These are phyloP conservation scores for Dryomyza anilis DNA, from an alignment of 2,888 invertebrate genomes.

Conservation along the genomic window DNA sequence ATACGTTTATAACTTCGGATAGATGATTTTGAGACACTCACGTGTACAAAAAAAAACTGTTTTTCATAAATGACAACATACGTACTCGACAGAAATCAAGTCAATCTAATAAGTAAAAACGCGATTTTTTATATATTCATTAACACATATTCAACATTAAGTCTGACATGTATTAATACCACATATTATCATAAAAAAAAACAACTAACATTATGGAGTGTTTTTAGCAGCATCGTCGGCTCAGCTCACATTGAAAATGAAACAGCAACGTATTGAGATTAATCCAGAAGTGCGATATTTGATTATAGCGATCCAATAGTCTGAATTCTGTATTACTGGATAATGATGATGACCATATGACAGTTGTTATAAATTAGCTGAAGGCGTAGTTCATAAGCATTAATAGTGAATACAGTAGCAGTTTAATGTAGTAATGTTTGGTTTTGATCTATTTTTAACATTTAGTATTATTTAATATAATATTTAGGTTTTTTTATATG, in stretches of 20 bases:
- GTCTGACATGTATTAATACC: too few relatives aligned
- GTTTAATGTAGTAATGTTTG: not conserved
- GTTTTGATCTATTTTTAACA: not conserved
- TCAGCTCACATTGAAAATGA: not conserved
- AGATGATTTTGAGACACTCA: too few relatives aligned
- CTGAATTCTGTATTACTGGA: not conserved
- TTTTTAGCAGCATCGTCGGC: constrained; percentile 9
- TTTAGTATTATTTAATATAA: not conserved
- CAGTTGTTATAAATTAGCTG: not conserved
- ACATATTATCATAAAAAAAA: constrained; percentile 1
- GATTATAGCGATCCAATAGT: not conserved
- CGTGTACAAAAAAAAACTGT: too few relatives aligned
- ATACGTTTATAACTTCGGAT: too few relatives aligned
- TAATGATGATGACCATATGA: not conserved
- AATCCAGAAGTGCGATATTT: not conserved
- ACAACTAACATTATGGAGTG: constrained; percentile 20
- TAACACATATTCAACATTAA: too few relatives aligned
- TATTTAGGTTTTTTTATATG: not conserved
- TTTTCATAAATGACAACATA: too few relatives aligned
- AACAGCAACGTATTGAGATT: not conserved
- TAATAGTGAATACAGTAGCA: not conserved
- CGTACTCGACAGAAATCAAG: too few relatives aligned
- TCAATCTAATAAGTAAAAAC: too few relatives aligned
- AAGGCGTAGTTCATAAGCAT: constrained; percentile 16
- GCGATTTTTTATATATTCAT: too few relatives aligned